Evolutionary conservation across 2,113 vertebrate species (phyloP), one percentile per base, ranked within the genome.

Genomic region (Phycodurus eques): DNA sequence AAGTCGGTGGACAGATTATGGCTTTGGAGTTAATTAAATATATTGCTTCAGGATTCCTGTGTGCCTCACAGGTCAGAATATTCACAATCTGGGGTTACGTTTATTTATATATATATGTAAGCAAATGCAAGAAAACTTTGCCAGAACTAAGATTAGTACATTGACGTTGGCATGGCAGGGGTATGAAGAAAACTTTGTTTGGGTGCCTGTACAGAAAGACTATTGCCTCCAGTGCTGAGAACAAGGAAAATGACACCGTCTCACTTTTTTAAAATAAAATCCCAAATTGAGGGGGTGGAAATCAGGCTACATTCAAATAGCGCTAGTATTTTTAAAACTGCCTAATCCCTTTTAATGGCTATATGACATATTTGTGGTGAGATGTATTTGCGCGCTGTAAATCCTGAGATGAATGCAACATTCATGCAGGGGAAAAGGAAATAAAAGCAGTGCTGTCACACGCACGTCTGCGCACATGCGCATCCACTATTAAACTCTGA

Each of bases 21-120:
- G 35, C 33, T 47, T 68, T 65, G 49, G 78, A 78, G 85, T 88
- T 89, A 89, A 91, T 91, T 87, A 87, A 87, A 80, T 49, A 43
- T 42, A 64, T 27, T 20, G 57, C 17, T 35, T 72, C 69, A 49
- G 35, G 44, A 70, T 72, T 76, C 76, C 70, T 59, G 33, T 68
- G 46, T 71, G 35, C 35, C 70, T 77, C 53, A 1, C 46, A 69
- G 76, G 80, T 67, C 15, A 14, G 42, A 8, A 27, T 56, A 12
- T 0, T 22, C 6, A 43, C 19, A 74, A 53, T 17, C 43, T n/a
- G 51, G 64, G 62, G 3, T 63, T 63, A 44, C 39, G 11, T 39
- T 42, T 10, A 14, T 35, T 7, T n/a, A 31, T 39, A 17, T 44
- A 44, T 27, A 27, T 27, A 27, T 44, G 14, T 33, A 20, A 61